Evolutionary conservation across 2,113 vertebrate genomes (phyloP), one percentile per base, ranked within the genome.

Genomic region (Ceuthmochares aereus): DNA sequence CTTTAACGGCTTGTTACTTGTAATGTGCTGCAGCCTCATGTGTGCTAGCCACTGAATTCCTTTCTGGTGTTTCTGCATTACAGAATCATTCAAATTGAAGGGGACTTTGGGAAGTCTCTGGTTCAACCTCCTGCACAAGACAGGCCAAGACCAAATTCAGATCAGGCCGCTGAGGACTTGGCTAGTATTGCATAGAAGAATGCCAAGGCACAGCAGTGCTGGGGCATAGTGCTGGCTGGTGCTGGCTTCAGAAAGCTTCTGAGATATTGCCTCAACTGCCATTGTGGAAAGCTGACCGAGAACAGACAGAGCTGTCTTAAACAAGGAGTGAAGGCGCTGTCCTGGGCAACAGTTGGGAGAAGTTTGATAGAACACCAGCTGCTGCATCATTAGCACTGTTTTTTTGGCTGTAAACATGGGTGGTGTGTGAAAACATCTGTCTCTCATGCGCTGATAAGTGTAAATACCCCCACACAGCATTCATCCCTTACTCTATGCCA

Each of bases 391-490:
- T 3, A 67, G 68, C 68, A 55, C 54, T 0, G 0, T 36, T 64
- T 40, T 40, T 40, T 43, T 51, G 23, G 19, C 67, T n/a, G 32
- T 7, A 54, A 20, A 40, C 1, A 1, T 26, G 62, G 47, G 13
- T 3, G 4, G 13, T 43, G 62, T 60, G 32, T 29, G 69, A 40
- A 59, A 63, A 73, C 29, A 11, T 2, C 52, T 14, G 10, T 30
- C 22, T 18, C 47, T 60, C 43, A 25, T 32, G 40, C 49, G 0
- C 0, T 8, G 32, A 43, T 19, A 52, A 74, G 26, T 54, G 37
- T 59, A 42, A 42, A 84, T 20, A 43, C 1, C 10, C 30, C 3
- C 59, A 13, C 1, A 0, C 7, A 25, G 17, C 6, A 49, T 51
- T 52, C 0, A 0, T 30, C 62, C 43, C 67, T 75, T 20, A 30